A percentile compares a stretch with the other conserved stretches of the same genome.
Evolutionary conservation across 2,797 vertebrate species (phyloP).

Genomic region (Gouania willdenowi): DNA sequence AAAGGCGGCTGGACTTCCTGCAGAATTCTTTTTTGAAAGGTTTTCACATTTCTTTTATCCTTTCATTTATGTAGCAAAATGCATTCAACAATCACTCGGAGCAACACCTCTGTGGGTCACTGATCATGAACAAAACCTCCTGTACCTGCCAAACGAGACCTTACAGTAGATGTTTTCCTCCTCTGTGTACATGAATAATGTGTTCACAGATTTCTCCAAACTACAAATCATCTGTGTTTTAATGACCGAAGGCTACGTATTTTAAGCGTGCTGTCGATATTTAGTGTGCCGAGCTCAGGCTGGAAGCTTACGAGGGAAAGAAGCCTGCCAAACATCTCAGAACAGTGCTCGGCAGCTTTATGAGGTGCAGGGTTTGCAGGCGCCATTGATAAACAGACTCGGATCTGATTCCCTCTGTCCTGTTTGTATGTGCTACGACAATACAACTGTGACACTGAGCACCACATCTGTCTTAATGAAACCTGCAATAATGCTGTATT

Average conservation of each 20-base stretch:
- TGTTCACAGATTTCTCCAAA: constrained; percentile 1
- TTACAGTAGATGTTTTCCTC: neutral
- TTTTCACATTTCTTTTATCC: too few species aligned
- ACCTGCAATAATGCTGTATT: constrained; percentile 13
- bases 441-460: constrained; percentile 27
- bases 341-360: constrained; percentile 48
- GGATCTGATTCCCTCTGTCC: constrained; percentile 37
- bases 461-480: constrained; percentile 18
- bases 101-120: neutral
- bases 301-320: constrained; percentile 18
- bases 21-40: too few species aligned
- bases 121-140: neutral
- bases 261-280: constrained; percentile 21
- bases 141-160: constrained; percentile 1
- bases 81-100: too few species aligned
- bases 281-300: constrained; percentile 11
- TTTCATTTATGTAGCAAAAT: too few species aligned
- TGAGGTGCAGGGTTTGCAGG: constrained; percentile 34
- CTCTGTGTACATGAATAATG: constrained; percentile 6
- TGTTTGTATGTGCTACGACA: constrained; percentile 32
- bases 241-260: constrained; percentile 4
- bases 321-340: constrained; percentile 42
- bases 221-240: constrained; percentile 17
- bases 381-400: constrained; percentile 54
- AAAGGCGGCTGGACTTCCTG: too few species aligned